A percentile compares a stretch with the other conserved stretches of the same genome.
These are phyloP conservation scores for Avahi laniger DNA, from an alignment of 2,797 vertebrate species.

Conservation along the genomic window DNA sequence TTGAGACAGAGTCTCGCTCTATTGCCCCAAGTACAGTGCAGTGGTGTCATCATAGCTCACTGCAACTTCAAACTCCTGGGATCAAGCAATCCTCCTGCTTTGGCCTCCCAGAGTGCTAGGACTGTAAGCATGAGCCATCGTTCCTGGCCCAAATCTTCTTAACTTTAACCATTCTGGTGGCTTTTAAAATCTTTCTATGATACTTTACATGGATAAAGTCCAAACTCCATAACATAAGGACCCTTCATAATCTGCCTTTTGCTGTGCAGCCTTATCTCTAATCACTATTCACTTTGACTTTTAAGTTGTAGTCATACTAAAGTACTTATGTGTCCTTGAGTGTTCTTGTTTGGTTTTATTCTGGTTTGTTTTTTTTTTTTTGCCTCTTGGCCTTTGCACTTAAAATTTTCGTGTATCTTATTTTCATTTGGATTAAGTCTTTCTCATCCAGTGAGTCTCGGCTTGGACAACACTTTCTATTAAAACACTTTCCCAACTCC, in stretches of 20 bases:
- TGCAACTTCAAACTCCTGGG: too few relatives aligned
- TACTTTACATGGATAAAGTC: background rate
- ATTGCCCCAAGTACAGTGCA: too few relatives aligned
- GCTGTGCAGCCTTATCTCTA: background rate
- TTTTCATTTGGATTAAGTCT: background rate
- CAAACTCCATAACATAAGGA: background rate
- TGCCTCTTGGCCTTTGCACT: background rate
- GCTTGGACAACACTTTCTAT: background rate
- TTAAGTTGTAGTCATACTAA: background rate
- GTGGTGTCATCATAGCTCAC: too few relatives aligned
- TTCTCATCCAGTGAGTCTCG: background rate
- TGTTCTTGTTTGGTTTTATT: background rate
- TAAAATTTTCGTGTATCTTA: background rate
- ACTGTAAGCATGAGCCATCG: too few relatives aligned
- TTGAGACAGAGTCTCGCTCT: too few relatives aligned
- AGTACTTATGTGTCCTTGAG: background rate
- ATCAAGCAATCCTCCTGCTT: too few relatives aligned
- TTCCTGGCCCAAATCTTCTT: background rate
- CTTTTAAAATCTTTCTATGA: background rate
- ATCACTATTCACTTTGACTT: background rate
- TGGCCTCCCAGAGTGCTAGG: too few relatives aligned
- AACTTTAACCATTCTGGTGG: background rate
- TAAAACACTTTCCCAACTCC: background rate
- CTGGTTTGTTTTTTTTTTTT: background rate
- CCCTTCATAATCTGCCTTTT: background rate